These are phyloP conservation scores for Archivesica marissinica DNA, from an alignment of 1,140 invertebrate genomes.

Conservation along the genomic window DNA sequence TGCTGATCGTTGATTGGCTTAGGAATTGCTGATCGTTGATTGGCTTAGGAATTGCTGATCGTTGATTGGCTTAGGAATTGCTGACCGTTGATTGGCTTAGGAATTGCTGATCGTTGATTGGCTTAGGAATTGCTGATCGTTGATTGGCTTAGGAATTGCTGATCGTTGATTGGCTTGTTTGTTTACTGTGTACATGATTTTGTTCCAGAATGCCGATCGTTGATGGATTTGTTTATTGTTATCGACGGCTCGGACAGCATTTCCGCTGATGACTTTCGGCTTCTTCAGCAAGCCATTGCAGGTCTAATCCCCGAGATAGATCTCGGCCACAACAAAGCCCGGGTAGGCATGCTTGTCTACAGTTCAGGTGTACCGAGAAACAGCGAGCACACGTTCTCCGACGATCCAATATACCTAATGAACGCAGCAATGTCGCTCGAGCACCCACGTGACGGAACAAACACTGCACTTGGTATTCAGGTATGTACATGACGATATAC, in stretches of 20 bases:
- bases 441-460: conserved; percentile 45
- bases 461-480: conserved; percentile 31
- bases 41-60: too few relatives aligned
- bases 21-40: too few relatives aligned
- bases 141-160: too few relatives aligned
- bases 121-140: too few relatives aligned
- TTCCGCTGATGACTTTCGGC: neutral
- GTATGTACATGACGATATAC: conserved; percentile 6
- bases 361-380: conserved; percentile 22
- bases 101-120: too few relatives aligned
- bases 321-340: conserved; percentile 35
- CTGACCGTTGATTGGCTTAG: too few relatives aligned
- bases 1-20: too few relatives aligned
- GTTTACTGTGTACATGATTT: neutral
- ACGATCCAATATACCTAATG: neutral
- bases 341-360: conserved; percentile 56
- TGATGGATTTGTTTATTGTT: conserved; percentile 52
- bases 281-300: neutral
- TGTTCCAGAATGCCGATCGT: conserved; percentile 47
- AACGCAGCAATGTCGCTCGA: conserved; percentile 1
- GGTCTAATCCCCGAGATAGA: conserved; percentile 23
- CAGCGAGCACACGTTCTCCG: conserved; percentile 30
- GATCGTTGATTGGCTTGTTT: neutral
- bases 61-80: too few relatives aligned
- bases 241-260: conserved; percentile 61